These are phyloP conservation scores for Fukomys damarensis DNA, from an alignment of 2,113 vertebrate species.

Conservation along the genomic window DNA sequence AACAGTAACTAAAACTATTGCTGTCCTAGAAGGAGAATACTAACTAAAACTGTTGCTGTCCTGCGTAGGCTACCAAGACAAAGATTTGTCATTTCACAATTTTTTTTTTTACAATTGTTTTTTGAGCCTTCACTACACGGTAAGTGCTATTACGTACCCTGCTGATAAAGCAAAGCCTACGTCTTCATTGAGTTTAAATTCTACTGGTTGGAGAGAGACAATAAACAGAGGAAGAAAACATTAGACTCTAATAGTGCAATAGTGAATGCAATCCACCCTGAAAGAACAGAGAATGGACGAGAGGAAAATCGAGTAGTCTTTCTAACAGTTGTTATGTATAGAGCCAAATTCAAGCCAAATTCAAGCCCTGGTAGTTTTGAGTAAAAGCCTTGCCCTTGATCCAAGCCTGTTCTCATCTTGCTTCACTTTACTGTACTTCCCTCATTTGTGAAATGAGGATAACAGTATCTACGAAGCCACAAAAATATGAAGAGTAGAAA, in stretches of 20 bases:
- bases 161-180: background rate
- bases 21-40: no score
- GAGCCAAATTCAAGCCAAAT: background rate
- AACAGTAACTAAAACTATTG: background rate
- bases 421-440: background rate
- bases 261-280: background rate
- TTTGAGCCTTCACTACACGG: background rate
- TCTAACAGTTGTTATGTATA: background rate
- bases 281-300: background rate
- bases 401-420: background rate
- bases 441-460: background rate
- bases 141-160: background rate
- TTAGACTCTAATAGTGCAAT: background rate
- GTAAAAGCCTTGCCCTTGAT: background rate
- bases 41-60: no score
- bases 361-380: background rate
- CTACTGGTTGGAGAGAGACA: background rate
- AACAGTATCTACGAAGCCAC: background rate
- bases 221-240: background rate
- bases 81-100: background rate
- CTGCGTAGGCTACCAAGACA: background rate
- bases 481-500: background rate
- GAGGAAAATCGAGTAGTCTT: background rate
- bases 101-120: background rate
- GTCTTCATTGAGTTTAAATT: slow-evolving; percentile 1